Evolutionary conservation across 2,113 vertebrate genomes (phyloP).

Genomic region (Xenopus borealis): DNA sequence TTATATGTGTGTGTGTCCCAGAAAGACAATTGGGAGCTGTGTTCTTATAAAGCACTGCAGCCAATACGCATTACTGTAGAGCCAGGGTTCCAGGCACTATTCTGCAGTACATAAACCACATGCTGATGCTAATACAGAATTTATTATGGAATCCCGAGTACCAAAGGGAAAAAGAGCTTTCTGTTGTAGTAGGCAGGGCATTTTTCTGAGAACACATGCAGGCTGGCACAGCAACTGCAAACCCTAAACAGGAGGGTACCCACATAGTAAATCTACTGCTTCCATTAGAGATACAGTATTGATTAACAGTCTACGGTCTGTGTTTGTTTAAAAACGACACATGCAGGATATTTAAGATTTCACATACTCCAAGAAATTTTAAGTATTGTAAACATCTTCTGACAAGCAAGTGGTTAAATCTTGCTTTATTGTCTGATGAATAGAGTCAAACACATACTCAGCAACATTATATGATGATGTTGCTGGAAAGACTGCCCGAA

Average conservation of each 20-base stretch:
- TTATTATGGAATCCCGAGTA: not conserved
- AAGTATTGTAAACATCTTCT: not conserved
- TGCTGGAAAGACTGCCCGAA: constrained; percentile 17
- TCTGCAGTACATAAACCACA: not conserved
- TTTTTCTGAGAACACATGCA: no score
- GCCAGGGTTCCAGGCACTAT: not conserved
- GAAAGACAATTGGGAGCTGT: no score
- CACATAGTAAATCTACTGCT: no score
- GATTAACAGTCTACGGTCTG: no score
- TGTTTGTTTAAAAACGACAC: no score
- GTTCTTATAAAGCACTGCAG: not conserved
- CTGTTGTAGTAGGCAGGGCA: no score
- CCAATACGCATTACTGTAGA: not conserved
- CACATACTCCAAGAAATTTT: no score
- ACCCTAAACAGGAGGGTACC: no score
- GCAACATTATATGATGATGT: constrained; percentile 21
- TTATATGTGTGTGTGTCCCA: no score
- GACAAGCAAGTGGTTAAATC: constrained; percentile 5
- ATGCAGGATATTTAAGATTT: no score
- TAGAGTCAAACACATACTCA: constrained; percentile 5
- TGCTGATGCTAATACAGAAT: not conserved
- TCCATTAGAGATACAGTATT: no score
- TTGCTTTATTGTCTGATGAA: not conserved
- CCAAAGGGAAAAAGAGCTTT: not conserved
- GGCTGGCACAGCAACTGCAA: no score